A percentile compares a stretch with the other conserved stretches of the same genome.
Evolutionary conservation across 2,888 invertebrate species (phyloP).

Genomic region (Lasioglossum calceatum): DNA sequence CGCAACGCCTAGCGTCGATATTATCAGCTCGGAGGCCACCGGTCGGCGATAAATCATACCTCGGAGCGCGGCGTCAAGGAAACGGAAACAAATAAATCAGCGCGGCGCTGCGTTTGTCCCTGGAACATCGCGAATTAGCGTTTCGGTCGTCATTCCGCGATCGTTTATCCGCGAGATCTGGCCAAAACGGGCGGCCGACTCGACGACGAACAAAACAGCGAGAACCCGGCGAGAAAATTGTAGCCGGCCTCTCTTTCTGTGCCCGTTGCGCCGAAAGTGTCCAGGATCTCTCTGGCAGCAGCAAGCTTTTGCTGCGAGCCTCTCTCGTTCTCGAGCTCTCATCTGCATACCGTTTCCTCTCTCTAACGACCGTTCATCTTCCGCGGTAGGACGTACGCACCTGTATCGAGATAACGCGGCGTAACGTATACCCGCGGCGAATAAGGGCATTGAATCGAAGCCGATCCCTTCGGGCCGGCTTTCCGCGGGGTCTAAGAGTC

Average conservation of each 20-base stretch:
- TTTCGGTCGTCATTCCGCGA: neutral
- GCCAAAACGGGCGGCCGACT: slow-evolving; percentile 55
- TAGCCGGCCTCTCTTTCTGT: neutral
- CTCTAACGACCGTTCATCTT: slow-evolving; percentile 72
- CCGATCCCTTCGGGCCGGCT: slow-evolving; percentile 64
- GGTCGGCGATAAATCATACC: slow-evolving; percentile 3
- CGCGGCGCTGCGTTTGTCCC: slow-evolving; percentile 12
- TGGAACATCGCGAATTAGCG: neutral
- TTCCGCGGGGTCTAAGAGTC: slow-evolving; percentile 24
- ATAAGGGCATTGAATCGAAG: slow-evolving; percentile 74
- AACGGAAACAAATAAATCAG: slow-evolving; percentile 15
- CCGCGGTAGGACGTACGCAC: slow-evolving; percentile 66
- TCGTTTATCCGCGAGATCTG: slow-evolving; percentile 1
- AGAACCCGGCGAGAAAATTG: neutral
- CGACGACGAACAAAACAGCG: neutral
- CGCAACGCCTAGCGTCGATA: neutral
- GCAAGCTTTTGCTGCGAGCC: neutral
- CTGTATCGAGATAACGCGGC: slow-evolving; percentile 72
- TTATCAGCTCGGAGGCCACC: neutral
- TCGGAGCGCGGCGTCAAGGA: neutral
- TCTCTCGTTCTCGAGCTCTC: slow-evolving; percentile 41
- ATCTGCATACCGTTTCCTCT: slow-evolving; percentile 72
- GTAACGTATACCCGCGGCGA: slow-evolving; percentile 67
- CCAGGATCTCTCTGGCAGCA: neutral
- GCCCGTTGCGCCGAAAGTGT: slow-evolving; percentile 56